Base-by-base conservation (phyloP, 2,113 vertebrate species). In the Odocoileus virginianus region DNA sequence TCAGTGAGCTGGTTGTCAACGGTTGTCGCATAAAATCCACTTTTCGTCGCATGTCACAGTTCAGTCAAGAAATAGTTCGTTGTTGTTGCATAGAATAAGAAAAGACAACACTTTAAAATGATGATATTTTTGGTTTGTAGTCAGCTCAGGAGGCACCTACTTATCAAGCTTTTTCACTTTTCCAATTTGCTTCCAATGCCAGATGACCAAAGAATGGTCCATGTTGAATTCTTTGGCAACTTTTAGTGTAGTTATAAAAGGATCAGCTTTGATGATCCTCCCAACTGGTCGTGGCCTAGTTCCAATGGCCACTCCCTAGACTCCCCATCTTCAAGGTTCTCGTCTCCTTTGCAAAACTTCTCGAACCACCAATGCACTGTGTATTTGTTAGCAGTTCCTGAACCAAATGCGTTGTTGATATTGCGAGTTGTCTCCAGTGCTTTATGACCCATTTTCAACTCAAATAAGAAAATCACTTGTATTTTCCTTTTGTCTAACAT, bases 251-350 rank as follows among this genome's bases (percentile, higher is more conserved):
- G n/a, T 23, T 40, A 5, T 40, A 74, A 74, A 21, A 40, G n/a
- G n/a, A 40, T 74, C 67, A 74, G 10, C 67, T 40, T 71, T 71
- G 67, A 71, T 71, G n/a, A 71, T 23, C 67, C 67, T 71, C 67
- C 17, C 67, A 23, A 0, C 1, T 74, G n/a, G n/a, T 74, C n/a
- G 23, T 6, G 40, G 67, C 23, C 19, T 23, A 40, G n/a, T 40
- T 74, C 67, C n/a, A 40, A 13, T 40, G n/a, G 67, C 67, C 19
- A 13, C n/a, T 19, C 4, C 1, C 67, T 74, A 74, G 67, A 23
- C n/a, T 74, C 67, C 19, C n/a, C 67, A 74, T 3, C 19, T 74
- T 40, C n/a, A 74, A 40, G n/a, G n/a, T 40, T 74, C 67, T 74
- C 3, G 0, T 74, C 67, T 71, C 67, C n/a, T 74, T 74, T 40